Conservation (phyloP, 2,113 vertebrate genomes). For the Ctenomys sociabilis region DNA sequence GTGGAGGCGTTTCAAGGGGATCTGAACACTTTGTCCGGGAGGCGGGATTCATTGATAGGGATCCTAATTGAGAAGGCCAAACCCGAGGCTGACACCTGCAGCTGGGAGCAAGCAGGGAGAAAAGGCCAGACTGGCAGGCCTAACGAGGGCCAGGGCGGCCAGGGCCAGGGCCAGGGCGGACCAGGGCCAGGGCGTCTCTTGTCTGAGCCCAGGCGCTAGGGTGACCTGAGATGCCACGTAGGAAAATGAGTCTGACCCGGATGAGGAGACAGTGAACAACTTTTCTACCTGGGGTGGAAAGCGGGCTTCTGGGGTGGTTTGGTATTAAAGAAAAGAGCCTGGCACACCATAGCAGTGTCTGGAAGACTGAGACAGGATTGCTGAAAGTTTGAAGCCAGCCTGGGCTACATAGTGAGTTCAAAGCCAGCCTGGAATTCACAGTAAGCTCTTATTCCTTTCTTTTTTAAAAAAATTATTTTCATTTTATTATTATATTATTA, state of each 20-base stretch:
- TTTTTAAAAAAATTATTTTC: too few species aligned
- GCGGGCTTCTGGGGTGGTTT: not conserved
- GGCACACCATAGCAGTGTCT: not conserved
- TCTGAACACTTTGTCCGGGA: not conserved
- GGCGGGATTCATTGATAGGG: not conserved
- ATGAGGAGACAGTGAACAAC: not conserved
- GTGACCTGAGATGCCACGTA: not conserved
- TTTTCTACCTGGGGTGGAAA: not conserved
- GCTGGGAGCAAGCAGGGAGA: constrained; percentile 29
- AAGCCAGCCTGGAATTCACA: not conserved
- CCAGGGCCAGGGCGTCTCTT: constrained; percentile 72
- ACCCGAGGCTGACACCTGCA: not conserved
- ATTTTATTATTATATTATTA: too few species aligned
- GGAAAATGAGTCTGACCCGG: not conserved
- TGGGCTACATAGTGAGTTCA: not conserved
- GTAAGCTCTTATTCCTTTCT: not conserved
- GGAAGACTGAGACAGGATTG: not conserved
- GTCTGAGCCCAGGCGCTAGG: not conserved
- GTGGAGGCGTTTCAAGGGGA: not conserved
- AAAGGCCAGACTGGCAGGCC: not conserved
- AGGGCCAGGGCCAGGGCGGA: not conserved
- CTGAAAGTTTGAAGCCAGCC: not conserved
- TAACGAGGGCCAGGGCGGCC: not conserved
- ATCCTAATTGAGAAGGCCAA: not conserved
- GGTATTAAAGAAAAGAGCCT: constrained; percentile 50